These are phyloP conservation scores for Tigriopus japonicus DNA, from an alignment of 1,140 invertebrate species.

Conservation along the genomic window DNA sequence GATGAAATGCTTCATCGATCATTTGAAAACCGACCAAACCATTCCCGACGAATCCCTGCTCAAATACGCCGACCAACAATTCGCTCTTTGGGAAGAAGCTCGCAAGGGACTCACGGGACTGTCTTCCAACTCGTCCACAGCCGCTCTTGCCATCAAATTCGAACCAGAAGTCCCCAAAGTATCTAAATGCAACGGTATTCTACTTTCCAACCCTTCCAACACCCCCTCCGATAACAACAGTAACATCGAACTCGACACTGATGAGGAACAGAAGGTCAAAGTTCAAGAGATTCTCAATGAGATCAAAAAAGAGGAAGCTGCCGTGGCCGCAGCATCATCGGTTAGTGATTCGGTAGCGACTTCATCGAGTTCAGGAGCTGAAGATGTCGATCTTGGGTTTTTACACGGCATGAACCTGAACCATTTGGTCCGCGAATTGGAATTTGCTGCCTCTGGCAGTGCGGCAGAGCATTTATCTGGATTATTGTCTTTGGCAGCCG, in stretches of 20 bases:
- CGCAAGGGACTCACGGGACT: neutral
- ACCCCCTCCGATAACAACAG: too few relatives aligned
- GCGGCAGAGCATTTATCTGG: constrained; percentile 2
- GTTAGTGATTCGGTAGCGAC: neutral
- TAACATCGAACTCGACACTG: too few relatives aligned
- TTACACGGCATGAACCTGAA: constrained; percentile 12
- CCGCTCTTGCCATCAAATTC: neutral
- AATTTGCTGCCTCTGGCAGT: constrained; percentile 3
- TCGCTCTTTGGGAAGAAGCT: neutral
- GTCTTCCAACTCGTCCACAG: neutral
- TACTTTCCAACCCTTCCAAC: neutral
- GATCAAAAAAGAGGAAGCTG: neutral
- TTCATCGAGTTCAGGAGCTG: neutral
- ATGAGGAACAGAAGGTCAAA: neutral
- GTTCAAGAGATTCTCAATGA: neutral
- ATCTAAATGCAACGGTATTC: neutral
- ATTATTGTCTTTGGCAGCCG: constrained; percentile 3
- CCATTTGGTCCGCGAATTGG: constrained; percentile 8
- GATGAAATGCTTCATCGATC: constrained; percentile 26
- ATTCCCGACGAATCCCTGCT: neutral
- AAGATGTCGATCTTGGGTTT: constrained; percentile 3
- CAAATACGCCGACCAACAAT: neutral
- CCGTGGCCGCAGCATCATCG: neutral
- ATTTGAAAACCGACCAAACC: constrained; percentile 2
- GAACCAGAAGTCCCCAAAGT: neutral